Conservation (phyloP, 2,888 invertebrate genomes). For the Mycalesis mineus region DNA sequence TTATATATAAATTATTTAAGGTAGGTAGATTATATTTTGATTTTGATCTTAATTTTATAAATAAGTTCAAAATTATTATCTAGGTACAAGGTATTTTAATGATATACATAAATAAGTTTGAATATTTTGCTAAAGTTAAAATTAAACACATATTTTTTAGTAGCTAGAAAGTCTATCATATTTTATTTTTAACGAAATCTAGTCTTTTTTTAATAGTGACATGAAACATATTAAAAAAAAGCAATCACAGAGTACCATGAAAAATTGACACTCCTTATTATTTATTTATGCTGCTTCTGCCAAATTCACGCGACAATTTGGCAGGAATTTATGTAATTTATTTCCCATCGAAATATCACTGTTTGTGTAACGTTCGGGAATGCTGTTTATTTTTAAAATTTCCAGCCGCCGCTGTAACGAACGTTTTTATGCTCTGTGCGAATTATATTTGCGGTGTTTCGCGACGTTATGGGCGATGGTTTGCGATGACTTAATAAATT, state of each 20-base stretch:
- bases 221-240: not conserved
- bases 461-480: not conserved
- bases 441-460: conserved; percentile 25
- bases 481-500: not conserved
- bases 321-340: conserved; percentile 36
- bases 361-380: conserved; percentile 31
- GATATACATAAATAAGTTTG: too few species aligned
- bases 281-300: conserved; percentile 26
- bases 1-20: too few species aligned
- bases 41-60: too few species aligned
- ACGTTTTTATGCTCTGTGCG: conserved; percentile 26
- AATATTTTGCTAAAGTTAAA: too few species aligned
- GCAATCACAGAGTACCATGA: conserved; percentile 6
- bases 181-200: too few species aligned
- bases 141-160: too few species aligned
- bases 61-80: too few species aligned
- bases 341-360: conserved; percentile 36
- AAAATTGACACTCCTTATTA: conserved; percentile 20
- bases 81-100: too few species aligned
- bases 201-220: not conserved
- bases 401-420: conserved; percentile 23
- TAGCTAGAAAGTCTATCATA: too few species aligned
- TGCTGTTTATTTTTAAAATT: conserved; percentile 34
- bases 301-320: conserved; percentile 30
- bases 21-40: too few species aligned